A percentile compares a stretch with the other conserved stretches of the same genome.
Evolutionary conservation across 2,888 invertebrate genomes (phyloP).

Genomic region (Argynnis bischoffii): DNA sequence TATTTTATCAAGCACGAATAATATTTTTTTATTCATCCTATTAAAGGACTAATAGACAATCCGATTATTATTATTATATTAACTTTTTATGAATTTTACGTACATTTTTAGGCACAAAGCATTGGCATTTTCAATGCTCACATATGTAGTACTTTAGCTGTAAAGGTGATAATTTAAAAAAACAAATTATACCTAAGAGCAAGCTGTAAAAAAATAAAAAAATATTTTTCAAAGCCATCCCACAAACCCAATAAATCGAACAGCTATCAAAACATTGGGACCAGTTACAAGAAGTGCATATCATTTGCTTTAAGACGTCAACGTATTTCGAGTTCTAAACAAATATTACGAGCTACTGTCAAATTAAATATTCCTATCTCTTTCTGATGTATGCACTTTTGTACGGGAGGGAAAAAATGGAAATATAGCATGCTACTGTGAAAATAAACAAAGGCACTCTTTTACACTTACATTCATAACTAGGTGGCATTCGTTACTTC

Average conservation of each 20-base stretch:
- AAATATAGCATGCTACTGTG: constrained; percentile 30
- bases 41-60: too few relatives aligned
- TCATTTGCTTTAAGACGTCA: constrained; percentile 28
- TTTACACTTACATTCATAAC: constrained; percentile 12
- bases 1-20: too few relatives aligned
- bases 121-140: too few relatives aligned
- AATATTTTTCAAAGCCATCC: background rate
- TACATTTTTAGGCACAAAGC: too few relatives aligned
- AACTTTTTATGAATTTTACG: too few relatives aligned
- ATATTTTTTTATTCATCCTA: too few relatives aligned
- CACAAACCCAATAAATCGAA: constrained; percentile 26
- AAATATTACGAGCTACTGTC: constrained; percentile 71
- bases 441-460: constrained; percentile 10
- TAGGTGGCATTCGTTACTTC: constrained; percentile 17
- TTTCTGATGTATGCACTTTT: constrained; percentile 39
- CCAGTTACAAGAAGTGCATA: constrained; percentile 30
- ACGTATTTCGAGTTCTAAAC: constrained; percentile 54
- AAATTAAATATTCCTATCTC: constrained; percentile 59
- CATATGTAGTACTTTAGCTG: too few relatives aligned
- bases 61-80: too few relatives aligned
- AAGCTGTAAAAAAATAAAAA: background rate
- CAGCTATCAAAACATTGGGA: constrained; percentile 31
- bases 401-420: constrained; percentile 36
- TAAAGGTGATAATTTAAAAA: background rate
- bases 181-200: constrained; percentile 3